Base-by-base conservation (phyloP, 2,797 vertebrate genomes). In the Amphiprion clarkii region DNA sequence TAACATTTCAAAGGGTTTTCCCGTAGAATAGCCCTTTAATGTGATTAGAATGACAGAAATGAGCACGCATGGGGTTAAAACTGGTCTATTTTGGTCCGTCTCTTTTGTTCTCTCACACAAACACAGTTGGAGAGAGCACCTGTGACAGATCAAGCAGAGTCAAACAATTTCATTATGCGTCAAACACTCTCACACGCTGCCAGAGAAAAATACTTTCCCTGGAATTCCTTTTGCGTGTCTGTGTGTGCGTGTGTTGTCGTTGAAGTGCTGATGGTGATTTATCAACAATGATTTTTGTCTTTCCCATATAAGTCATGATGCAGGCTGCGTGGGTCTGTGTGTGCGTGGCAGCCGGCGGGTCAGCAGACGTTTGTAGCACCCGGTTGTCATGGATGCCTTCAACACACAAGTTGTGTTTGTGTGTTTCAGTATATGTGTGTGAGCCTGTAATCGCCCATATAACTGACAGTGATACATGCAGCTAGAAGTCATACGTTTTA, bases 281-380 rank as follows among this genome's bases (percentile, higher is more conserved):
- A 88, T 93, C 70, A 82, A 64, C 76, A 36, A 33, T 64, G 68
- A 39, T 79, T 81, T 81, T 89, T 83, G 87, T 88, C 86, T 90
- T 89, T 90, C 71, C 89, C 90, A 87, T 92, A 89, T 87, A 90
- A 84, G 90, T 89, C 90, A 87, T 52, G 84, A 69, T 33, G 49
- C 63, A 66, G 70, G 57, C 42, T 57, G n/a, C 70, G 52, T 70
- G 31, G 53, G 52, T 72, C 64, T 60, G 51, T 81, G 13, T 71
- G 71, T 71, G 27, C 71, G 57, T 61, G 68, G 73, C 73, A 76
- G 67, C 48, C 66, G 52, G 67, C 49, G 49, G 52, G 40, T 71
- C 69, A 78, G 52, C 58, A 55, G 67, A 68, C 58, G 69, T 84
- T 78, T 79, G 78, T 69, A 71, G 78, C 75, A 54, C 67, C 33